Evolutionary conservation across 2,113 vertebrate species (phyloP).

Genomic region (Hippolais icterina): DNA sequence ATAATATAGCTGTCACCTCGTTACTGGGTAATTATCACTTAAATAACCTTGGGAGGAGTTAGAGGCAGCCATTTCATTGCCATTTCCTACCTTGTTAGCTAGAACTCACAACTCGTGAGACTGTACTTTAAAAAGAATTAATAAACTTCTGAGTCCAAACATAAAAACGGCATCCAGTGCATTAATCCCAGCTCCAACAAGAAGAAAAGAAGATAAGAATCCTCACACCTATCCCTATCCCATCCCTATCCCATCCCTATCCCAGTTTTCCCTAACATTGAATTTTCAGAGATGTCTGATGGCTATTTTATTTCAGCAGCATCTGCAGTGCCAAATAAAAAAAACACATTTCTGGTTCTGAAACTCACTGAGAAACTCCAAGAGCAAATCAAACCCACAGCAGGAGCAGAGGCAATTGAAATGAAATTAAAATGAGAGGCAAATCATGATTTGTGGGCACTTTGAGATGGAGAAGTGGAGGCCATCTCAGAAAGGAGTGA

Average conservation of each 20-base stretch:
- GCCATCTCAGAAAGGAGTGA: neutral
- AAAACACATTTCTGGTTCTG: rapidly evolving
- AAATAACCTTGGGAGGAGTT: too few species aligned
- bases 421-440: neutral
- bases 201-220: too few species aligned
- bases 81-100: too few species aligned
- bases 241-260: rapidly evolving
- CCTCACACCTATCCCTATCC: neutral
- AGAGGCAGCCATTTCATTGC: too few species aligned
- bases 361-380: neutral
- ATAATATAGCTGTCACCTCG: too few species aligned
- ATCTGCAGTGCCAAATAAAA: neutral
- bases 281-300: rapidly evolving
- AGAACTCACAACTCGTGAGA: too few species aligned
- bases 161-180: too few species aligned
- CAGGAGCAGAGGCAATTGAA: neutral
- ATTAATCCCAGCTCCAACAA: too few species aligned
- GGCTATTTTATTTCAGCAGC: neutral
- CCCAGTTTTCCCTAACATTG: neutral
- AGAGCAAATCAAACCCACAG: neutral
- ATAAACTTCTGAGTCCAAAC: too few species aligned
- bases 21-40: too few species aligned
- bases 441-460: neutral
- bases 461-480: neutral
- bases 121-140: too few species aligned